A percentile compares a stretch with the other conserved stretches of the same genome.
Evolutionary conservation across 2,888 invertebrate genomes (phyloP).

Genomic region (Coecobrya sp.): DNA sequence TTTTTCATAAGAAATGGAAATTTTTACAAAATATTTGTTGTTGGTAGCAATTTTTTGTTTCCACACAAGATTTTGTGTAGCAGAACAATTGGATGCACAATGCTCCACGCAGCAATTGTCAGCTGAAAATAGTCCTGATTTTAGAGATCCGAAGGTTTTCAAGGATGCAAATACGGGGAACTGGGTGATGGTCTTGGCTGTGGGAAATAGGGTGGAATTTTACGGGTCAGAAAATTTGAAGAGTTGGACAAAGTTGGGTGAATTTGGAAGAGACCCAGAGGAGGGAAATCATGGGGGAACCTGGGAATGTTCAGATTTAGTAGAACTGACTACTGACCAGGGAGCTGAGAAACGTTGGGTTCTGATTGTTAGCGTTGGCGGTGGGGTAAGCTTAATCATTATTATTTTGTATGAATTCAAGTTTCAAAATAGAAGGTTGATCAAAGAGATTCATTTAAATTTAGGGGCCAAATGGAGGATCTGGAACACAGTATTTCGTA

Average conservation of each 20-base stretch:
- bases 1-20: too few relatives aligned
- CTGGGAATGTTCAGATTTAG: slow-evolving; percentile 85
- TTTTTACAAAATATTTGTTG: neutral
- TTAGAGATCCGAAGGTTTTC: slow-evolving; percentile 84
- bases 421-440: neutral
- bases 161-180: slow-evolving; percentile 29
- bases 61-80: neutral
- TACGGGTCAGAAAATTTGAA: slow-evolving; percentile 79
- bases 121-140: slow-evolving; percentile 75
- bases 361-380: slow-evolving; percentile 81
- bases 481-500: slow-evolving; percentile 85
- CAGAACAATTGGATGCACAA: neutral
- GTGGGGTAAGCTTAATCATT: slow-evolving; percentile 63
- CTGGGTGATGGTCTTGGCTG: slow-evolving; percentile 83
- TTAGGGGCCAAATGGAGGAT: slow-evolving; percentile 85
- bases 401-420: neutral
- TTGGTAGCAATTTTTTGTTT: neutral
- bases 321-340: slow-evolving; percentile 48
- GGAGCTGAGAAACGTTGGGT: slow-evolving; percentile 79
- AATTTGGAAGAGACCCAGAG: slow-evolving; percentile 80
- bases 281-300: slow-evolving; percentile 83
- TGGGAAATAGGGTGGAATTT: slow-evolving; percentile 75
- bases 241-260: slow-evolving; percentile 75
- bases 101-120: slow-evolving; percentile 69
- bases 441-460: neutral